Base-by-base conservation (phyloP, 2,888 invertebrate species). In the Ectobius pallidus region DNA sequence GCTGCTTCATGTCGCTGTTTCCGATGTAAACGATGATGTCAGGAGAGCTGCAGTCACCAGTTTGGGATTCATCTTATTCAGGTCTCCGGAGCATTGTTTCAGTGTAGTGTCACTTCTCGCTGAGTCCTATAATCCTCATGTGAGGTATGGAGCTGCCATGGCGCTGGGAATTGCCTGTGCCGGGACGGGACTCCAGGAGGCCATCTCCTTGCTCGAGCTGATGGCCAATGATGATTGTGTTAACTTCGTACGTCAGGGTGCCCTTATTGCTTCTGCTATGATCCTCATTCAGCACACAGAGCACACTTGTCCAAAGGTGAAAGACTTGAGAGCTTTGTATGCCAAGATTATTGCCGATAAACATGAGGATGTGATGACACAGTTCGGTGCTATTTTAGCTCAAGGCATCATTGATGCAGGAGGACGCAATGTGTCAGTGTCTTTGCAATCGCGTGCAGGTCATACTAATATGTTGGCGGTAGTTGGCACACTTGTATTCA, bases 21-120 rank as follows among this genome's bases (percentile, higher is more conserved):
- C 87, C 78, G 89, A 89, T 80, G 88, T 88, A 1, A 88, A 87
- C 79, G 87, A 88, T 79, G 89, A 89, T 81, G 89, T 89, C 11
- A 83, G 89, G 76, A 81, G 89, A 73, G 87, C 87, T 73, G 87
- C 89, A 46, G 88, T 88, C 3, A 87, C 87, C 72, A 86, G 87
- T 58, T 81, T 89, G 52, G 89, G 89, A 73, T 73, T 30, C 49
- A 65, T 18, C 71, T 27, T 61, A 80, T 82, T 73, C 79, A 85
- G 87, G 76, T 86, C 86, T n/a, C 87, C 88, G 6, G 87, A 88
- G 77, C 87, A 88, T 72, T 80, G 80, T 77, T 87, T 88, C 1
- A 85, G 85, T 77, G 87, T 89, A 52, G 88, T 88, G 32, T 86
- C 86, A n/a, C 82, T 89, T 74, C 80, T 89, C 67, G 85, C 87